Evolutionary conservation across 2,888 invertebrate species (phyloP).

Genomic region (Eupithecia abbreviata): DNA sequence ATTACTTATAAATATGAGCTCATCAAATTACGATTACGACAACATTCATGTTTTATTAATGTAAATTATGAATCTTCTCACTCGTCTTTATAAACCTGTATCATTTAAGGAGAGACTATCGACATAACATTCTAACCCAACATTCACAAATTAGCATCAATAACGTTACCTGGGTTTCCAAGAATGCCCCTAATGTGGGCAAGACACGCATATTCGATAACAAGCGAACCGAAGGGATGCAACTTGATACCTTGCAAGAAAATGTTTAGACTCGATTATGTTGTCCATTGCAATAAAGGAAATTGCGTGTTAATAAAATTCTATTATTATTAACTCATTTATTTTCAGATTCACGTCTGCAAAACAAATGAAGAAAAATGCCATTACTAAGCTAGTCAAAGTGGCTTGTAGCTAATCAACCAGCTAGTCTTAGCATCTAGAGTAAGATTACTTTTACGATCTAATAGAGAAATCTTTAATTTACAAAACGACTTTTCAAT

Average conservation of each 20-base stretch:
- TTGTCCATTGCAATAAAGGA: background rate
- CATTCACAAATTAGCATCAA: slow-evolving; percentile 46
- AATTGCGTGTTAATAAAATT: background rate
- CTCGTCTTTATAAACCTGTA: slow-evolving; percentile 27
- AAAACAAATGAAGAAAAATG: background rate
- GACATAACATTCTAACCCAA: slow-evolving; percentile 35
- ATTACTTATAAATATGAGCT: no score
- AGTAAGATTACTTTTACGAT: background rate
- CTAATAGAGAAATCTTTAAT: background rate
- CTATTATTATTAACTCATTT: background rate
- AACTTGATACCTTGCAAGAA: slow-evolving; percentile 41
- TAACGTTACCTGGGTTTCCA: slow-evolving; percentile 44
- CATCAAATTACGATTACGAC: background rate
- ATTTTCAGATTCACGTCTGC: no score
- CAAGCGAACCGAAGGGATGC: slow-evolving; percentile 46
- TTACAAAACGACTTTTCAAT: background rate
- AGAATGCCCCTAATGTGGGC: slow-evolving; percentile 47
- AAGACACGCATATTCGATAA: slow-evolving; percentile 52
- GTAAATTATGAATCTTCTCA: background rate
- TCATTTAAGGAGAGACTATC: slow-evolving; percentile 30
- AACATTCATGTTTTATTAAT: background rate
- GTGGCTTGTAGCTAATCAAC: background rate
- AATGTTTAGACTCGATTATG: slow-evolving; percentile 22
- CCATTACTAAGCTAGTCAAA: background rate
- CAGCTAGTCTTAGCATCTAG: background rate